These are phyloP conservation scores for Excalfactoria chinensis DNA, from an alignment of 2,113 vertebrate species.

Conservation along the genomic window DNA sequence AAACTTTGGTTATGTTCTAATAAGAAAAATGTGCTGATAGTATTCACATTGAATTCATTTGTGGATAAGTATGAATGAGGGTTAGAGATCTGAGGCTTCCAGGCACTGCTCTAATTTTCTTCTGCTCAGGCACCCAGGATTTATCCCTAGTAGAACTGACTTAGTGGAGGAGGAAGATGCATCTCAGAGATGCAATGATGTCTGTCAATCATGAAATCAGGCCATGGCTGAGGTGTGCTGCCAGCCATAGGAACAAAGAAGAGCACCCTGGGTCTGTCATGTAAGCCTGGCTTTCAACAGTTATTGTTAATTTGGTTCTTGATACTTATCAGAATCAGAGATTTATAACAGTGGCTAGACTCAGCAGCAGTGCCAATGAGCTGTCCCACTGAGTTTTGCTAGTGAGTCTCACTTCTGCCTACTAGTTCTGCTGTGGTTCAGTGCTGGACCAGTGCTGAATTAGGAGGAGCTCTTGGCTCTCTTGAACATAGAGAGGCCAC, in stretches of 20 bases:
- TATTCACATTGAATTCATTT: background rate
- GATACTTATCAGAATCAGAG: background rate
- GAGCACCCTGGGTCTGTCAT: background rate
- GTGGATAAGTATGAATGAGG: background rate
- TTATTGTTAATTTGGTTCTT: background rate
- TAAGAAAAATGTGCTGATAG: background rate
- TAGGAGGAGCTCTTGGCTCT: background rate
- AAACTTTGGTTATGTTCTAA: background rate
- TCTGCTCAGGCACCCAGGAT: background rate
- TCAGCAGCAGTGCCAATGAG: background rate
- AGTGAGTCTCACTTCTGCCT: rapidly evolving
- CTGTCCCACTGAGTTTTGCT: rapidly evolving
- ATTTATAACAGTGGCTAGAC: background rate
- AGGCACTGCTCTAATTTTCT: background rate
- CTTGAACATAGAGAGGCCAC: background rate
- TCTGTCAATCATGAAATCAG: background rate
- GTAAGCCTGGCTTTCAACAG: background rate
- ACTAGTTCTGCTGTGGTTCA: background rate
- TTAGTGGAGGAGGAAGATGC: background rate
- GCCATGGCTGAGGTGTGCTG: background rate
- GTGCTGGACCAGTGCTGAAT: background rate
- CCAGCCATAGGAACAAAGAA: background rate
- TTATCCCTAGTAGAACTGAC: background rate
- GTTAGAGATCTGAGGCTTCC: background rate
- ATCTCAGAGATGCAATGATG: background rate